These are phyloP conservation scores for Lysandra bellargus DNA, from an alignment of 2,888 invertebrate species.

Conservation along the genomic window DNA sequence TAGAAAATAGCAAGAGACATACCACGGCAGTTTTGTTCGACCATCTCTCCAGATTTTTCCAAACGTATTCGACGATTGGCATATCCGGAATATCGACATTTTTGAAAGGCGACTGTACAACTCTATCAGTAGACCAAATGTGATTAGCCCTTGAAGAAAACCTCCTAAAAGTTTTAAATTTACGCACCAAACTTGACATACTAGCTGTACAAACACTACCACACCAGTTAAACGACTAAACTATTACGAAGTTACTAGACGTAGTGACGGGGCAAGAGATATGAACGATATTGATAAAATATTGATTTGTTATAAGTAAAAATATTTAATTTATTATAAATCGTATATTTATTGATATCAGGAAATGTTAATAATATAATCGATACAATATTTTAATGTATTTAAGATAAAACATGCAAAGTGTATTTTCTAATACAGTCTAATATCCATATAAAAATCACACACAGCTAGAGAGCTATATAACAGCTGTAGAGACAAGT, in stretches of 20 bases:
- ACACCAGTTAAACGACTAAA: background rate
- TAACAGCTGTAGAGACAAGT: background rate
- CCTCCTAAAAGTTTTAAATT: conserved; percentile 9
- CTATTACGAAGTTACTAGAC: background rate
- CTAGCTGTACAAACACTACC: background rate
- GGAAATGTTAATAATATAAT: background rate
- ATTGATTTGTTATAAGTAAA: background rate
- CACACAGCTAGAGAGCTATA: background rate
- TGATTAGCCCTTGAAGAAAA: conserved; percentile 39
- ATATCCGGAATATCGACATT: conserved; percentile 69
- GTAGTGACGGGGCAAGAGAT: background rate
- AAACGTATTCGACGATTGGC: conserved; percentile 79
- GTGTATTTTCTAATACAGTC: background rate
- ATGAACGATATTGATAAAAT: conserved; percentile 4
- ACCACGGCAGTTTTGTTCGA: conserved; percentile 78
- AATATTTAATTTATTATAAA: background rate
- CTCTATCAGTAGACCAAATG: conserved; percentile 52
- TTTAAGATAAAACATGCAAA: background rate
- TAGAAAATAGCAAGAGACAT: conserved; percentile 36
- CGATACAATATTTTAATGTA: no score
- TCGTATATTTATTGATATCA: background rate
- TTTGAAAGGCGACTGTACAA: conserved; percentile 66
- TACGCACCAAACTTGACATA: conserved; percentile 47
- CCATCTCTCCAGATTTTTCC: conserved; percentile 81
- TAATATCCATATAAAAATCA: background rate